phyloP scores from a whole-genome alignment of 2,888 invertebrate genomes.

The Eudiplozoon nipponicum region DNA sequence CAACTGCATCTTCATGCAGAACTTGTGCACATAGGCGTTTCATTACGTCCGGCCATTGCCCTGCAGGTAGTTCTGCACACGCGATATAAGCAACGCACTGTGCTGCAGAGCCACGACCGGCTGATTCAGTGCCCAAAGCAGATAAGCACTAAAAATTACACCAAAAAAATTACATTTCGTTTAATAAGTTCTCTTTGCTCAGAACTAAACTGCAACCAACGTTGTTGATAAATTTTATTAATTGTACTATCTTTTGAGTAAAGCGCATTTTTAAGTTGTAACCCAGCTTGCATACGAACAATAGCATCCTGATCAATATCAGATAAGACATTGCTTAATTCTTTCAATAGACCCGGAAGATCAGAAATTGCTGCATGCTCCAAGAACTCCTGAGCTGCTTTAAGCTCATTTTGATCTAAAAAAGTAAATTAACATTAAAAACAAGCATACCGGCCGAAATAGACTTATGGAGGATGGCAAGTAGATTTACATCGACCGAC shows the following conservation, averaged over 20 bases:
- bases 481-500: not conserved
- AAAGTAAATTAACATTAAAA: not conserved
- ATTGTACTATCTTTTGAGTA: slow-evolving; percentile 62
- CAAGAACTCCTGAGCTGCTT: slow-evolving; percentile 9
- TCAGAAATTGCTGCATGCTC: slow-evolving; percentile 10
- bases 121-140: slow-evolving; percentile 68
- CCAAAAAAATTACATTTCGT: slow-evolving; percentile 44
- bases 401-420: slow-evolving; percentile 12
- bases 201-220: slow-evolving; percentile 63
- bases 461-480: slow-evolving; percentile 2
- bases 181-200: slow-evolving; percentile 59
- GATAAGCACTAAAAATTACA: slow-evolving; percentile 41
- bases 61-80: slow-evolving; percentile 62
- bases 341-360: slow-evolving; percentile 38
- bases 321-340: slow-evolving; percentile 58
- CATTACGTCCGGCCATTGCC: slow-evolving; percentile 67
- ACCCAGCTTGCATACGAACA: slow-evolving; percentile 76
- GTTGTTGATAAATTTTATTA: slow-evolving; percentile 48
- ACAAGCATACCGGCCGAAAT: not conserved
- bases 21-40: slow-evolving; percentile 55
- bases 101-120: slow-evolving; percentile 73
- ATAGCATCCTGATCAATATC: slow-evolving; percentile 60
- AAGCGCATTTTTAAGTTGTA: slow-evolving; percentile 82
- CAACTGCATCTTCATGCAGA: slow-evolving; percentile 43
- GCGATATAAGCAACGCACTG: slow-evolving; percentile 96